Evolutionary conservation across 2,797 vertebrate species (phyloP).

Genomic region (Eidolon dupreanum): DNA sequence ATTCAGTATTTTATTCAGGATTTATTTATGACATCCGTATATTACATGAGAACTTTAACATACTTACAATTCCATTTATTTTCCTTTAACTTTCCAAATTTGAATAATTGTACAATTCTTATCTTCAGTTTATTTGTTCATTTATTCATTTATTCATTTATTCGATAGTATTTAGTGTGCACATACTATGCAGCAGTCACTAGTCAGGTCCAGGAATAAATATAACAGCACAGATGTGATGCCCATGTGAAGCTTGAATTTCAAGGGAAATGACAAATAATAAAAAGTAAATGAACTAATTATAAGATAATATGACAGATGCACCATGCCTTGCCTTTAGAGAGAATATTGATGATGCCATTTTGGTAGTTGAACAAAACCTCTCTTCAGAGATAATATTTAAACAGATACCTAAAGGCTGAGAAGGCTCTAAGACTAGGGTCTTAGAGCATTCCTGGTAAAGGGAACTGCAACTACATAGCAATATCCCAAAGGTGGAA

Average conservation of each 20-base stretch:
- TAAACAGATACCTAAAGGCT: neutral
- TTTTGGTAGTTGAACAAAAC: neutral
- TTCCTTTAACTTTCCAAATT: neutral
- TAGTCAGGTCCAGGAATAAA: neutral
- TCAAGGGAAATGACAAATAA: neutral
- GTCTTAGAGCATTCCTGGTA: neutral
- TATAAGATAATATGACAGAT: neutral
- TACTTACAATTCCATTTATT: neutral
- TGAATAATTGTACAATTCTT: neutral
- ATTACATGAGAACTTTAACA: neutral
- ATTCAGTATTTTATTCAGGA: neutral
- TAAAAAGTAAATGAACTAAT: neutral
- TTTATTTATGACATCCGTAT: neutral
- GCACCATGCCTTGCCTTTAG: neutral
- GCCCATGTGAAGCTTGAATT: neutral
- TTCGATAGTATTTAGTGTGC: neutral
- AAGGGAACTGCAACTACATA: neutral
- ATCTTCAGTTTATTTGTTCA: neutral
- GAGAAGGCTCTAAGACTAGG: neutral
- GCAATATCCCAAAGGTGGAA: neutral
- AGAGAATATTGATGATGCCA: neutral
- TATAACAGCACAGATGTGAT: neutral
- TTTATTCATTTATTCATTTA: neutral
- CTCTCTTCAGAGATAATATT: neutral
- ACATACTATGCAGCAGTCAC: neutral